A percentile compares a stretch with the other conserved stretches of the same genome.
phyloP scores from a whole-genome alignment of 2,888 invertebrate genomes.

The Thymelicus sylvestris region DNA sequence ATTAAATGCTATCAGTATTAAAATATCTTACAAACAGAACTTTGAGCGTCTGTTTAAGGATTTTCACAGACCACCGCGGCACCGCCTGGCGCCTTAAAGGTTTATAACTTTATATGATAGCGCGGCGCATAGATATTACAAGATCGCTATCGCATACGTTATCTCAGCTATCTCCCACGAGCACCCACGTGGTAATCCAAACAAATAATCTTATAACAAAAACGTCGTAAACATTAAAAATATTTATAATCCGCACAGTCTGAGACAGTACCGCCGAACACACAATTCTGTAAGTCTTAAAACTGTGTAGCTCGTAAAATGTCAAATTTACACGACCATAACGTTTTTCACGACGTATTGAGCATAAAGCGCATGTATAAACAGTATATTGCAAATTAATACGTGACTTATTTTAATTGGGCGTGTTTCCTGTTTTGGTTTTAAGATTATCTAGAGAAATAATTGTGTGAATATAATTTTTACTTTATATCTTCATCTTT shows the following conservation, averaged over 20 bases:
- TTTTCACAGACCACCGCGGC: constrained; percentile 2
- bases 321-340: constrained; percentile 64
- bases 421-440: constrained; percentile 25
- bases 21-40: not conserved
- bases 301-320: constrained; percentile 53
- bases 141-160: constrained; percentile 39
- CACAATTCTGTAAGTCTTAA: constrained; percentile 33
- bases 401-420: constrained; percentile 55
- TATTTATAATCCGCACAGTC: constrained; percentile 13
- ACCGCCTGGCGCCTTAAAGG: not conserved
- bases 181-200: constrained; percentile 30
- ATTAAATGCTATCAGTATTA: not conserved
- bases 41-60: not conserved
- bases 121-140: constrained; percentile 54
- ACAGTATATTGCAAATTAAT: constrained; percentile 57
- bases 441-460: not conserved
- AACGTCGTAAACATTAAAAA: constrained; percentile 22
- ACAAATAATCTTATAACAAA: constrained; percentile 16
- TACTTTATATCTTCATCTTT: too few relatives aligned
- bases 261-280: constrained; percentile 13
- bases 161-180: constrained; percentile 42
- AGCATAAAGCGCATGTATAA: constrained; percentile 50
- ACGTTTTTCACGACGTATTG: constrained; percentile 56
- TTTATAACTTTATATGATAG: constrained; percentile 38
- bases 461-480: not conserved